Conservation (phyloP, 2,113 vertebrate species). For the Neogale vison region DNA sequence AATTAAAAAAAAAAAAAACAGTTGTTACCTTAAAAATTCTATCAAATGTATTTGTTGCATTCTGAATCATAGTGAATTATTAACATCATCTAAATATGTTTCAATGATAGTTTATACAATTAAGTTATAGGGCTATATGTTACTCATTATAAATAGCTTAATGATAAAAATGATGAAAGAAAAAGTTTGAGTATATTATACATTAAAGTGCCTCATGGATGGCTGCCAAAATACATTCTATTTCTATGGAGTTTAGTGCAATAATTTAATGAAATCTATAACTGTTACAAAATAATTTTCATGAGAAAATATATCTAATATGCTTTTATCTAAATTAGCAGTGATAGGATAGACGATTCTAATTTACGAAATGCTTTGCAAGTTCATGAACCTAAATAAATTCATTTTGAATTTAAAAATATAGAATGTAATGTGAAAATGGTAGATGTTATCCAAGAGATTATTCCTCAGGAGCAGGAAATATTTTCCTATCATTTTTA, state of each 20-base stretch:
- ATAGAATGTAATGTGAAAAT: background rate
- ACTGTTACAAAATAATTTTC: conserved; percentile 40
- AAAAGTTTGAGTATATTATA: background rate
- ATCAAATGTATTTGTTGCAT: conserved; percentile 43
- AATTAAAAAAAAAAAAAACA: too few species aligned
- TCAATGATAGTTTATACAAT: background rate
- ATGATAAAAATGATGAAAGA: background rate
- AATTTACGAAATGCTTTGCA: background rate
- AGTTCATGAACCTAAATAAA: conserved; percentile 14
- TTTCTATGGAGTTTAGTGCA: background rate
- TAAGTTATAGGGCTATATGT: background rate
- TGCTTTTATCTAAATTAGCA: background rate
- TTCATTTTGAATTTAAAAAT: conserved; percentile 19
- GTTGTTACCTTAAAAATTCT: conserved; percentile 46
- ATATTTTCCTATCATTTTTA: background rate
- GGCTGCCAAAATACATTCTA: background rate
- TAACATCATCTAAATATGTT: background rate
- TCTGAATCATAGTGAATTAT: background rate
- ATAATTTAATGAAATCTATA: conserved; percentile 56
- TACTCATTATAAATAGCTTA: background rate
- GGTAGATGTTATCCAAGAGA: background rate
- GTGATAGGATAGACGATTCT: background rate
- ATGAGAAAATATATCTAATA: background rate
- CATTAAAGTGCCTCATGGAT: background rate
- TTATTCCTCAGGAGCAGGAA: background rate